Evolutionary conservation across 1,140 invertebrate species (phyloP).

Genomic region (Heterodera carotae): DNA sequence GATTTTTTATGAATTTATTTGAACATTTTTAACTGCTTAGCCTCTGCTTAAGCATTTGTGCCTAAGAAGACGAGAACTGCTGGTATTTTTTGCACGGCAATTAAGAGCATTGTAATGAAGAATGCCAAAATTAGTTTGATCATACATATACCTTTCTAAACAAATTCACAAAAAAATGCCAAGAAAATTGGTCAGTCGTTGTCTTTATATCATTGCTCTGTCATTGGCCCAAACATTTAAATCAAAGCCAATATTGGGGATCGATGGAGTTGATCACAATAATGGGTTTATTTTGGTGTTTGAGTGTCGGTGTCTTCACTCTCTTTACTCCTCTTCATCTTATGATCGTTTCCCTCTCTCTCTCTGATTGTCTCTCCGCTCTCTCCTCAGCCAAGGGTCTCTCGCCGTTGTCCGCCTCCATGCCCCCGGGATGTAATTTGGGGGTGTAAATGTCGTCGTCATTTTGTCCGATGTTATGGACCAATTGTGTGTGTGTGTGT

Average conservation of each 20-base stretch:
- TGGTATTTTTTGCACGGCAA: no score
- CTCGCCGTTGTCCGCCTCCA: background rate
- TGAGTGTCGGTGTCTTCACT: background rate
- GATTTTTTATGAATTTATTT: no score
- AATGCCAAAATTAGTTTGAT: no score
- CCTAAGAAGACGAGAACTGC: no score
- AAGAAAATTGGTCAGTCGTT: constrained; percentile 5
- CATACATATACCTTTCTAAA: no score
- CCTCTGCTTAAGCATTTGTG: no score
- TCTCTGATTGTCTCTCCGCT: background rate
- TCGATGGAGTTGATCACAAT: background rate
- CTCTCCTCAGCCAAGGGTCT: background rate
- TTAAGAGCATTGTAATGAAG: no score
- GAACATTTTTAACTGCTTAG: no score
- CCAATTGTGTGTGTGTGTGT: no score
- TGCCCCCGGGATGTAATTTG: background rate
- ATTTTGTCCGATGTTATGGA: background rate
- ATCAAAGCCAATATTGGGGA: background rate
- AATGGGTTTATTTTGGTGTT: background rate
- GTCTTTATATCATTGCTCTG: constrained; percentile 4
- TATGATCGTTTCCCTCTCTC: background rate
- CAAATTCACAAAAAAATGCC: background rate
- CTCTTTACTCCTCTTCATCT: background rate
- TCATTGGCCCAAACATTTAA: constrained; percentile 4
- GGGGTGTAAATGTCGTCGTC: constrained; percentile 2